phyloP scores from a whole-genome alignment of 2,113 vertebrate species.

The Scomber scombrus region DNA sequence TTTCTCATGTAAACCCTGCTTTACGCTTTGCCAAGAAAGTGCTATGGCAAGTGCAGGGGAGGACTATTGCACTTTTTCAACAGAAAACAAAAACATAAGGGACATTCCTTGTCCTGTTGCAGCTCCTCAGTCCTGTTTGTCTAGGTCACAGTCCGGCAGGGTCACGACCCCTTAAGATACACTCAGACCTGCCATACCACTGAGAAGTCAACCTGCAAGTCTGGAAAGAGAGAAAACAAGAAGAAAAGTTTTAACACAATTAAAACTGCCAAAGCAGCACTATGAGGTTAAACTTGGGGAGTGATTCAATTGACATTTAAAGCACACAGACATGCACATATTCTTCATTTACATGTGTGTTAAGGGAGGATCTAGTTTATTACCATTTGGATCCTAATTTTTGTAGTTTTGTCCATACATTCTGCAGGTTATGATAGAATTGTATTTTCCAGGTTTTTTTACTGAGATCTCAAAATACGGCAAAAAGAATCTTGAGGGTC shows the following conservation, averaged over 20 bases:
- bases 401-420: not conserved
- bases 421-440: too few species aligned
- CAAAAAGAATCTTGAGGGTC: not conserved
- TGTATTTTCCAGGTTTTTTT: not conserved
- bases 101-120: constrained; percentile 58
- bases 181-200: constrained; percentile 61
- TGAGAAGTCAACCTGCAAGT: constrained; percentile 56
- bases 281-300: not conserved
- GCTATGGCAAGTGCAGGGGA: not conserved
- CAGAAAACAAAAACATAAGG: constrained; percentile 49
- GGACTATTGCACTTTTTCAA: constrained; percentile 41
- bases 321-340: not conserved
- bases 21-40: constrained; percentile 34
- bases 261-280: not conserved
- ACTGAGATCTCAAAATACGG: not conserved
- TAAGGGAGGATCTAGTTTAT: too few species aligned
- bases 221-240: not conserved
- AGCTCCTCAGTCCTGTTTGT: constrained; percentile 72
- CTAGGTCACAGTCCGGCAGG: constrained; percentile 53
- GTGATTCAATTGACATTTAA: not conserved
- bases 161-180: constrained; percentile 66
- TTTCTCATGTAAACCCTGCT: constrained; percentile 29
- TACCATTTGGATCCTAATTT: not conserved
- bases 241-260: not conserved
- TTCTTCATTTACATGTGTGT: too few species aligned